Conservation (phyloP, 2,797 vertebrate genomes). For the Sciaenops ocellatus region DNA sequence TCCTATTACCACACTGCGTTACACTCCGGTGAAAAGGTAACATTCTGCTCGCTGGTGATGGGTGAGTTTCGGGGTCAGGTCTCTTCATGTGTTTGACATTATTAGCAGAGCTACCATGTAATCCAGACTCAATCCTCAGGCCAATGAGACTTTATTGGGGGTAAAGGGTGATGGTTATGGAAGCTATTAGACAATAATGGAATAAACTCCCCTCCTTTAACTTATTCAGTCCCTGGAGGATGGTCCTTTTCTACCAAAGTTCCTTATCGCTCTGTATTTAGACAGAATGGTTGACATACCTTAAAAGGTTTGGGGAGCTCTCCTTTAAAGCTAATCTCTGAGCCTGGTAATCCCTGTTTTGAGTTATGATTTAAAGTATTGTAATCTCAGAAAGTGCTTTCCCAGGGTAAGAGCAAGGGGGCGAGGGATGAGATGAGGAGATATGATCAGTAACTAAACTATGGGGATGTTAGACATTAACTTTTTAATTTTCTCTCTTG, state of each 20-base stretch:
- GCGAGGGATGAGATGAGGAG: slow-evolving; percentile 27
- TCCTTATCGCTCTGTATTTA: slow-evolving; percentile 64
- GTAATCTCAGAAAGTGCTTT: slow-evolving; percentile 56
- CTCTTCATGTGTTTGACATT: slow-evolving; percentile 84
- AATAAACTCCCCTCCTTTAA: slow-evolving; percentile 77
- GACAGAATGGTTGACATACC: slow-evolving; percentile 58
- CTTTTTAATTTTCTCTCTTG: slow-evolving; percentile 43
- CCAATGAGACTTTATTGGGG: slow-evolving; percentile 83
- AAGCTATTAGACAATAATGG: slow-evolving; percentile 86
- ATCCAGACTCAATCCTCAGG: slow-evolving; percentile 81
- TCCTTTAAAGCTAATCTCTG: slow-evolving; percentile 59
- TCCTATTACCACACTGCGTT: slow-evolving; percentile 38
- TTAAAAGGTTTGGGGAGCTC: slow-evolving; percentile 51
- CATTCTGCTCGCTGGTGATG: slow-evolving; percentile 51
- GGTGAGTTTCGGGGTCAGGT: slow-evolving; percentile 73
- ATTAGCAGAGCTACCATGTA: slow-evolving; percentile 83
- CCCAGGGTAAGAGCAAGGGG: slow-evolving; percentile 51
- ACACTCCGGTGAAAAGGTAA: slow-evolving; percentile 41
- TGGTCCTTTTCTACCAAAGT: slow-evolving; percentile 50
- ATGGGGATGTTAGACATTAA: slow-evolving; percentile 41
- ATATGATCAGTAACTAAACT: slow-evolving; percentile 65
- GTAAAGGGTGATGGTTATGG: slow-evolving; percentile 83
- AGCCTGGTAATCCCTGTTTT: slow-evolving; percentile 61
- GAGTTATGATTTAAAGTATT: slow-evolving; percentile 53
- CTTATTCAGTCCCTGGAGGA: slow-evolving; percentile 69